Percentiles rank a stretch among this genome's conserved stretches.
phyloP scores from a whole-genome alignment of 1,140 invertebrate species.

The Diprion similis region DNA sequence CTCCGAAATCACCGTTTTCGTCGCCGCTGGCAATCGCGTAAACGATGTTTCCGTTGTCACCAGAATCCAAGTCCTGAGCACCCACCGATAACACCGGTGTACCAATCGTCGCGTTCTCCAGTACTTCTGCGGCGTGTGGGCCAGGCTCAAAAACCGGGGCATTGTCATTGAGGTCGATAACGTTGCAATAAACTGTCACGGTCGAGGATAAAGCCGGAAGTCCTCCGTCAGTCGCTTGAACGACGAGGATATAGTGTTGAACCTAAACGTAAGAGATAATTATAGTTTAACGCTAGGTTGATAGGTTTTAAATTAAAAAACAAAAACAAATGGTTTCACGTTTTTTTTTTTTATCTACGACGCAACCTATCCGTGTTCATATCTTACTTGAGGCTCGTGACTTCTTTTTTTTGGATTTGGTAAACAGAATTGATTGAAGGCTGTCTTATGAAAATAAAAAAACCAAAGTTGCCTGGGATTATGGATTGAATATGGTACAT shows the following conservation, averaged over 20 bases:
- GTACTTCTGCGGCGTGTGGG: conserved; percentile 85
- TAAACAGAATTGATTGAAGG: too few species aligned
- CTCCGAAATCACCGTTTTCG: conserved; percentile 78
- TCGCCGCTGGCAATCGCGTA: conserved; percentile 84
- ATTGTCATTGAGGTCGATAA: conserved; percentile 95
- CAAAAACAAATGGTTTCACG: not conserved
- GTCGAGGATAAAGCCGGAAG: conserved; percentile 88
- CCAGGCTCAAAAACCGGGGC: conserved; percentile 90
- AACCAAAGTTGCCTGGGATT: too few species aligned
- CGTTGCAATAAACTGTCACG: conserved; percentile 91
- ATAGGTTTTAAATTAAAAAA: not conserved
- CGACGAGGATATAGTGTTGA: conserved; percentile 92
- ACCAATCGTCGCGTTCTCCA: conserved; percentile 84
- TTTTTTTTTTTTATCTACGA: not conserved
- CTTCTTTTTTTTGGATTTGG: too few species aligned
- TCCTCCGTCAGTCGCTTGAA: conserved; percentile 90
- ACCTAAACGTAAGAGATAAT: conserved; percentile 67
- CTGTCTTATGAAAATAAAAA: too few species aligned
- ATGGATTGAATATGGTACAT: too few species aligned
- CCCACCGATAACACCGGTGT: conserved; percentile 82
- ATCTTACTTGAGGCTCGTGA: too few species aligned
- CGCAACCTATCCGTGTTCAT: too few species aligned
- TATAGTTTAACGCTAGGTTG: not conserved
- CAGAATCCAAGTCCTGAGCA: conserved; percentile 91
- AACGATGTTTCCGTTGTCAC: conserved; percentile 78